Base-by-base conservation (phyloP, 2,888 invertebrate species). In the Caenorhabditis parvicauda region DNA sequence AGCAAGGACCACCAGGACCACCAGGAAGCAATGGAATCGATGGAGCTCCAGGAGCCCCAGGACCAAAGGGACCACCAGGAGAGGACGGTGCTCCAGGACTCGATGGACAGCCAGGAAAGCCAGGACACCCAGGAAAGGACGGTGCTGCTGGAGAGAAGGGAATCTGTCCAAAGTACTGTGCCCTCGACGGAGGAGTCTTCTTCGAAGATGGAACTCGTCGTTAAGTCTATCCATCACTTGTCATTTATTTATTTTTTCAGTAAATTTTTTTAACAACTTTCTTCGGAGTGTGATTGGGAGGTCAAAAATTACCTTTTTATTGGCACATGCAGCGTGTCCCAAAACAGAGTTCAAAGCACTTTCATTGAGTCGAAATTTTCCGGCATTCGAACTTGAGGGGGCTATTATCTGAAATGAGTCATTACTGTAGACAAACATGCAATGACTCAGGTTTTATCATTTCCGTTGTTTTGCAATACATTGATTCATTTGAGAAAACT, bases 201-300 rank as follows among this genome's bases (percentile, higher is more conserved):
- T 78, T 78, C 76, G 77, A 78, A 66, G 77, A 78, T 60, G 77
- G 77, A 69, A 78, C 77, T 43, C 70, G 74, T 41, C 74, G 74
- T 57, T 72, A 68, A 66, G 45, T 45, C 25, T 17, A 19, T 38
- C 43, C 12, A n/a, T 3, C 17, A 4, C 22, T 25, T n/a, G 19
- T 28, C 39, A 17, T 46, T 46, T 61, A 58, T 64, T 62, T 64
- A 61, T 59, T 64, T 61, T 14, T 54, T 51, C 43, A 3, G 42
- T 37, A 24, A 54, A 59, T 52, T 41, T 58, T 48, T 39, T 39
- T n/a, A 38, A 32, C 49, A n/a, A 12, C 21, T 32, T 32, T 32
- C 4, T 21, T 24, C 39, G 3, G 37, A 46, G 21, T 41, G 25
- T 14, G 12, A 1, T 29, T 25, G 3, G 24, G 12, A 37, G 29